Base-by-base conservation (phyloP, 2,797 vertebrate species). In the Sebastes alutus region DNA sequence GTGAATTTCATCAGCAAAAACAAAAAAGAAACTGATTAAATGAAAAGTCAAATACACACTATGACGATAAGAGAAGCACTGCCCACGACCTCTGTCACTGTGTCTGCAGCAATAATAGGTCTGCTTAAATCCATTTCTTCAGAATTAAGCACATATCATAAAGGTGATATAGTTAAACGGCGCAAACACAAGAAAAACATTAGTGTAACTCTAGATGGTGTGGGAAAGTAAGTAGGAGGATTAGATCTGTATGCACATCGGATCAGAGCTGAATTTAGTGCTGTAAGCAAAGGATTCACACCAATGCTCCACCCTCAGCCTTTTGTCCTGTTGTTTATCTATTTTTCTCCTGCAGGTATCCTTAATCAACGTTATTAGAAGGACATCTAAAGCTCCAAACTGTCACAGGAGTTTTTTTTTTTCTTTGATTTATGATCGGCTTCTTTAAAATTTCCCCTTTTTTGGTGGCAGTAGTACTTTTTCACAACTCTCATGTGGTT, bases 151-250 rank as follows among this genome's bases (percentile, higher is more conserved):
- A 82, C 25, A 66, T 55, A 71, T 75, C 75, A 75, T 55, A 72
- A 82, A 90, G 63, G 62, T 78, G 78, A 65, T 22, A 70, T 71
- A 64, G 77, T 73, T 81, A 63, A 77, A 81, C 29, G 75, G 54
- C 1, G 5, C 42, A 89, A 74, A 82, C 75, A 72, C 35, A 86
- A 77, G 75, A 84, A 82, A 73, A 88, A 80, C 67, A 85, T 83
- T 81, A 80, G 80, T 62, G 77, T 83, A 90, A 87, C 58, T 82
- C 58, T 46, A 77, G 46, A 78, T 38, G 25, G 59, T 81, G 72
- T 92, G 82, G 80, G 84, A 89, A 86, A 77, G 72, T 20, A 62
- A 72, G 78, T 16, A 55, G 67, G 23, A 73, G 73, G 83, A 88
- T 87, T 85, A 86, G 23, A 71, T 80, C 67, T 77, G 60, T 60